These are phyloP conservation scores for Eufriesea mexicana DNA, from an alignment of 1,140 invertebrate species.

Conservation along the genomic window DNA sequence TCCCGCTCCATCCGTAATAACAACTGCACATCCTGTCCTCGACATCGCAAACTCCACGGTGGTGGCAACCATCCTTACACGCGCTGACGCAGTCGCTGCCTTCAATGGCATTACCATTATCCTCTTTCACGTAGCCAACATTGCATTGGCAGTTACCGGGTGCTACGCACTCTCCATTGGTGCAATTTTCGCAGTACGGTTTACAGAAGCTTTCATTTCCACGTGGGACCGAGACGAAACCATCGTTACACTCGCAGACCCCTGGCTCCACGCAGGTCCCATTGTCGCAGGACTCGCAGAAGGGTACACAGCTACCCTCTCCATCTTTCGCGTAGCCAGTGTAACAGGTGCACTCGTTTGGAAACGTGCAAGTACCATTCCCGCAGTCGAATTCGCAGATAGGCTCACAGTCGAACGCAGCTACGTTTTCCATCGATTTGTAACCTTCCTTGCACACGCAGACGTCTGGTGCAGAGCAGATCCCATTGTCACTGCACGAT, in stretches of 20 bases:
- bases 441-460: constrained; percentile 62
- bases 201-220: constrained; percentile 50
- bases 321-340: constrained; percentile 30
- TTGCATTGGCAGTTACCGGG: constrained; percentile 70
- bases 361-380: constrained; percentile 38
- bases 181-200: constrained; percentile 65
- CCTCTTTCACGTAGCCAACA: constrained; percentile 41
- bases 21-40: constrained; percentile 58
- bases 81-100: constrained; percentile 50
- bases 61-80: constrained; percentile 51
- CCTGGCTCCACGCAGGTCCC: constrained; percentile 49
- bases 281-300: constrained; percentile 41
- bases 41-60: constrained; percentile 49
- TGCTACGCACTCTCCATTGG: constrained; percentile 66
- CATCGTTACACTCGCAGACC: constrained; percentile 43
- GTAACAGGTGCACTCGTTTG: constrained; percentile 41
- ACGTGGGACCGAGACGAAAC: constrained; percentile 21
- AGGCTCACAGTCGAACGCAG: constrained; percentile 23
- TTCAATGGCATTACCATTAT: background rate
- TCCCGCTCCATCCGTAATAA: constrained; percentile 66
- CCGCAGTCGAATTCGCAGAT: constrained; percentile 37
- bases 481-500: constrained; percentile 59
- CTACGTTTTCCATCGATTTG: constrained; percentile 45
- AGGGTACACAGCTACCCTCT: constrained; percentile 7
- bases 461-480: constrained; percentile 62